Base-by-base conservation (phyloP, 2,113 vertebrate genomes). In the Pterocles gutturalis region DNA sequence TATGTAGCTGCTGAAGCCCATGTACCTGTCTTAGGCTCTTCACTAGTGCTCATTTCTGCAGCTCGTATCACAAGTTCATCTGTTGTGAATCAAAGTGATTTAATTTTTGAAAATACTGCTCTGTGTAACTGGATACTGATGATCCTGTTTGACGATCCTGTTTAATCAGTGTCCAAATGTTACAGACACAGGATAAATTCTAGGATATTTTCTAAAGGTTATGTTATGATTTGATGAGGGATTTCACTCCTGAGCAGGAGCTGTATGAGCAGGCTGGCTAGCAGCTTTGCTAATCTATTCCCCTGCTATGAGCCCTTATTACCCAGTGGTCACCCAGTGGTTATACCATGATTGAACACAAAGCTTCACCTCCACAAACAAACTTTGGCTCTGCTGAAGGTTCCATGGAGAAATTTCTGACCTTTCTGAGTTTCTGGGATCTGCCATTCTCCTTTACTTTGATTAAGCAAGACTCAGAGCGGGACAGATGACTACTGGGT, bases 191-290 rank as follows among this genome's bases (percentile, higher is more conserved):
- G 58, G 62, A 64, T 64, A 91, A 87, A 87, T 96, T 89, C 58
- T 45, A 93, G 54, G 66, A 85, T 78, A 34, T 91, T 91, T 96
- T 94, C 84, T 90, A 93, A 97, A 95, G 79, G 73, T 93, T 83
- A 83, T 83, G 73, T 93, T 83, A 83, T 5, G 21, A 26, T 87
- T 76, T n/a, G n/a, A 90, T 53, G 28, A 91, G 41, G 31, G 58
- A 60, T 94, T 96, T 95, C 66, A 77, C 53, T 79, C 65, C 70
- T 21, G 25, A 72, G 34, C 34, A 67, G 53, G 45, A 85, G 62
- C 24, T 80, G 1, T 38, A 62, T 22, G 70, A 85, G 57, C 49
- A 91, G 43, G 16, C 73, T 79, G 53, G 51, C 65, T 65, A 28
- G 91, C 24, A 64, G 69, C 25, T 69, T 89, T 79, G 61, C 41